Evolutionary conservation across 2,888 invertebrate species (phyloP), one percentile per base, ranked within the genome.

Genomic region (Diaphora mendica): DNA sequence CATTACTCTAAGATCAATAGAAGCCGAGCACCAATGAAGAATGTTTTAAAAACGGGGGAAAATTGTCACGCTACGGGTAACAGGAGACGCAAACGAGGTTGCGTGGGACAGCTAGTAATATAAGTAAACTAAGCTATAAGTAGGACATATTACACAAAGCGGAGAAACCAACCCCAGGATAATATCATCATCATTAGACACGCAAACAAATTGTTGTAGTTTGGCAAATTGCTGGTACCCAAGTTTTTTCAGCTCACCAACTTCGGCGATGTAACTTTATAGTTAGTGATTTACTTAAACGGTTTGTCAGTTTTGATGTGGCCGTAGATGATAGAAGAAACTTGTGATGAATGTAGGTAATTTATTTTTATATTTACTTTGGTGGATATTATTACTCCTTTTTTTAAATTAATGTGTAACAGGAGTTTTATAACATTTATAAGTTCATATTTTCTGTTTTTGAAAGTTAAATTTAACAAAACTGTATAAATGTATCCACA

Each of bases 101-200:
- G n/a, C n/a, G n/a, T n/a, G n/a, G n/a, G n/a, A n/a, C n/a, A n/a
- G n/a, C n/a, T n/a, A n/a, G n/a, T n/a, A n/a, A n/a, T n/a, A n/a
- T n/a, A 48, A 48, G 5, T 48, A 48, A 9, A n/a, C n/a, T 0
- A 23, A 55, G 51, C 20, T 51, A 51, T 51, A 51, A 51, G 51
- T 23, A 55, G 8, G 2, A 55, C 1, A 55, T 55, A n/a, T 8
- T 9, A 15, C 72, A 35, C 74, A 73, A 82, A 82, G 78, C 62
- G 80, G 64, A 77, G 75, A 68, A 42, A 17, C 70, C 66, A 74
- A 78, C 77, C 77, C 78, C 48, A 70, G 77, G 75, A 83, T 85
- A 82, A 85, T 83, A 81, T 86, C 86, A 87, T 87, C 84, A 86
- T 86, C 86, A 86, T 87, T 88, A 85, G 84, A 84, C 78, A 77